These are phyloP conservation scores for Phyto melanocephala DNA, from an alignment of 2,888 invertebrate genomes.

Conservation along the genomic window DNA sequence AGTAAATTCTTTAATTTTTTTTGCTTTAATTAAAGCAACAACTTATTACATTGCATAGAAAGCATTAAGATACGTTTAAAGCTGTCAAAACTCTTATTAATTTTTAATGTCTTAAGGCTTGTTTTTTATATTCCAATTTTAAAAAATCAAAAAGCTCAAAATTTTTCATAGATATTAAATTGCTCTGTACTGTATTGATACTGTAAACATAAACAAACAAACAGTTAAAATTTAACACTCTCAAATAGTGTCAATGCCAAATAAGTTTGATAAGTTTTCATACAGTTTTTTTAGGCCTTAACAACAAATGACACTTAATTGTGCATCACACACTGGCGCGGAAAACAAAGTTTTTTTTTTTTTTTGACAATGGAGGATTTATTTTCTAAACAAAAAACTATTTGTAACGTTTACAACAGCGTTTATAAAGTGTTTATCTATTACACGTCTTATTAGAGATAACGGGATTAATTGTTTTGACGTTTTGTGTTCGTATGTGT, in stretches of 20 bases:
- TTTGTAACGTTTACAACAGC: background rate
- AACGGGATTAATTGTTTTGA: background rate
- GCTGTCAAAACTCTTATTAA: too few relatives aligned
- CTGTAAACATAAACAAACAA: background rate
- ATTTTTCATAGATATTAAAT: too few relatives aligned
- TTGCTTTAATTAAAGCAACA: too few relatives aligned
- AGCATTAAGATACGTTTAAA: too few relatives aligned
- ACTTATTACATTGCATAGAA: too few relatives aligned
- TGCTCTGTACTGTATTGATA: too few relatives aligned
- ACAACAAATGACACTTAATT: background rate
- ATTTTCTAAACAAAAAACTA: background rate
- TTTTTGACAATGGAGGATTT: background rate
- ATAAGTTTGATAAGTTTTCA: constrained; percentile 6
- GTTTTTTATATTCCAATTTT: too few relatives aligned
- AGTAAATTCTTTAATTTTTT: too few relatives aligned
- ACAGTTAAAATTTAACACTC: constrained; percentile 29
- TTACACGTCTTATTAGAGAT: background rate
- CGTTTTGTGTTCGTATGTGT: background rate
- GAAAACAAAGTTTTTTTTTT: background rate
- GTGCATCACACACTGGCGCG: background rate
- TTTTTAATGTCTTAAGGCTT: too few relatives aligned
- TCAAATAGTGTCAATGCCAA: constrained; percentile 56
- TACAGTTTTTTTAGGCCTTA: background rate
- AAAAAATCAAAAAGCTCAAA: too few relatives aligned
- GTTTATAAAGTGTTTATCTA: background rate